Evolutionary conservation across 1,140 invertebrate genomes (phyloP).

Genomic region (Drosophila sucinea): DNA sequence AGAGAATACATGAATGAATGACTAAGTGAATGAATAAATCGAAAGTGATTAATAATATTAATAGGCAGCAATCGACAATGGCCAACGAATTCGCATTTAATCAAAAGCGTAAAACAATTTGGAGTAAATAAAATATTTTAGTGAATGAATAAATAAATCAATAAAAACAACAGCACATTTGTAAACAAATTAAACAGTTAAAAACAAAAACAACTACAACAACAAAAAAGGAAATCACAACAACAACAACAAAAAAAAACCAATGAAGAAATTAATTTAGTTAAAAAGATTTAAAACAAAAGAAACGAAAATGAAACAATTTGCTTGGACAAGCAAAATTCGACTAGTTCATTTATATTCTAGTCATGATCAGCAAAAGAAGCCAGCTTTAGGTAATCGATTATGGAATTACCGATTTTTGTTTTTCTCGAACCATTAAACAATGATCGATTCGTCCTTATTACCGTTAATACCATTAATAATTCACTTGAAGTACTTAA

Average conservation of each 20-base stretch:
- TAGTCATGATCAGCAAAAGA: not conserved
- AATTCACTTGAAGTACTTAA: too few relatives aligned
- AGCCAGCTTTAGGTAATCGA: not conserved
- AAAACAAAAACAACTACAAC: not conserved
- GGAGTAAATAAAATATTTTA: slow-evolving; percentile 66
- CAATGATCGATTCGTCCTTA: too few relatives aligned
- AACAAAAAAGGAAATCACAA: not conserved
- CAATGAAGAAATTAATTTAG: not conserved
- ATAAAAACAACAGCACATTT: slow-evolving; percentile 48
- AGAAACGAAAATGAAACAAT: not conserved
- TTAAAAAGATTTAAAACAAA: slow-evolving; percentile 4
- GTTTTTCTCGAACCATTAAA: too few relatives aligned
- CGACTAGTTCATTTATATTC: not conserved
- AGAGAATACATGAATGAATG: slow-evolving; percentile 1
- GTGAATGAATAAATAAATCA: slow-evolving; percentile 74
- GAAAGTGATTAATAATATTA: slow-evolving; percentile 32
- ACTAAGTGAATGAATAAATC: slow-evolving; percentile 34
- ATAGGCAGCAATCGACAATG: slow-evolving; percentile 20
- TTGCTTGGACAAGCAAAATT: slow-evolving; percentile 9
- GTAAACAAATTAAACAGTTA: slow-evolving; percentile 68
- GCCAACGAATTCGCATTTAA: slow-evolving; percentile 34
- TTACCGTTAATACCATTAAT: too few relatives aligned
- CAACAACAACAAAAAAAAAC: not conserved
- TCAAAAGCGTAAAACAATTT: slow-evolving; percentile 36
- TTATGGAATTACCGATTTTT: too few relatives aligned